Evolutionary conservation across 2,113 vertebrate species (phyloP), one percentile per base, ranked within the genome.

Genomic region (Erythrocebus patas): DNA sequence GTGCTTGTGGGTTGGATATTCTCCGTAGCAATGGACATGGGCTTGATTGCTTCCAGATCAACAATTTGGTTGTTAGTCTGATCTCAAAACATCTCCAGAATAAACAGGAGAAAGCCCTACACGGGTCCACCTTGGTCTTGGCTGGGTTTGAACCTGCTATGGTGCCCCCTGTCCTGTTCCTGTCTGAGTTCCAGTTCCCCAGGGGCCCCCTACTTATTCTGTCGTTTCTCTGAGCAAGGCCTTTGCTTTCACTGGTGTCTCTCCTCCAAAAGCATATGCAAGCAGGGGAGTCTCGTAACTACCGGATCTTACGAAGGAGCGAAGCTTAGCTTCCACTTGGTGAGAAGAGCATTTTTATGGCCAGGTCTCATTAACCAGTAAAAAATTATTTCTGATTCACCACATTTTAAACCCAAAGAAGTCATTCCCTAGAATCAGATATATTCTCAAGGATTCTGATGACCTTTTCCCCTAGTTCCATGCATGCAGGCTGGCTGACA

Each of bases 161-260:
- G 2, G 30, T 2, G 85, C 13, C 25, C 43, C 0, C 0, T 1
- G 0, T 0, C 8, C 23, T 40, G 9, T 40, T 30, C 40, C 40
- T 6, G 20, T 0, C 59, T 23, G 61, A 17, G 20, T 6, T 17
- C 38, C 5, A 85, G 38, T 14, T 20, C 32, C 0, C 32, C 27
- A 25, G 27, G 7, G 0, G 3, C 40, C 6, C 10, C 61, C 16
- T 6, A 0, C 73, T 14, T 35, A 2, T 4, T 50, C 35, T 45
- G 16, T 17, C 68, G 52, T n/a, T 79, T 55, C 25, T 66, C 66
- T 12, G 43, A 81, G 30, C 70, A 75, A 6, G 43, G n/a, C 27
- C 83, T n/a, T 2, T 1, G 8, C 25, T 55, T 35, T 27, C 91
- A 3, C 1, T 18, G 48, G 27, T 4, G n/a, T 48, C 78, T 14